Conservation (phyloP, 2,888 invertebrate species). For the Ophioninae sp. region DNA sequence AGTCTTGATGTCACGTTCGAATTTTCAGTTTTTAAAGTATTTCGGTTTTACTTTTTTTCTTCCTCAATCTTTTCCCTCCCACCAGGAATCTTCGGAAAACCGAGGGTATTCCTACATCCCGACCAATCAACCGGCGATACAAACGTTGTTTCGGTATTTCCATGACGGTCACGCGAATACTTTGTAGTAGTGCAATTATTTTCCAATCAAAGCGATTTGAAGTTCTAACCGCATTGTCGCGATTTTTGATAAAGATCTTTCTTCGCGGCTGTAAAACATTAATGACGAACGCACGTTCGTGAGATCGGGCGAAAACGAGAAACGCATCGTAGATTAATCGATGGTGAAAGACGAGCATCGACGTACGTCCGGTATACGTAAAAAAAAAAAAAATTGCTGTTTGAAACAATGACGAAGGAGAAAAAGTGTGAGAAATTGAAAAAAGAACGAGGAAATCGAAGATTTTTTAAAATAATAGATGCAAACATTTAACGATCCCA, state of each 20-base stretch:
- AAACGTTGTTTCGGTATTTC: slow-evolving; percentile 41
- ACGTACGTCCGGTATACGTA: slow-evolving; percentile 55
- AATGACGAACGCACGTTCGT: slow-evolving; percentile 43
- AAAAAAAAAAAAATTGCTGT: slow-evolving; percentile 24
- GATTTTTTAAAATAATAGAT: slow-evolving; percentile 49
- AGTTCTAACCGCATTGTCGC: slow-evolving; percentile 62
- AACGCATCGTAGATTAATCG: slow-evolving; percentile 46
- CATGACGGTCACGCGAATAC: slow-evolving; percentile 60
- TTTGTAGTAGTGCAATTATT: slow-evolving; percentile 63
- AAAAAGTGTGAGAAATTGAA: background rate
- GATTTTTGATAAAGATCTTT: slow-evolving; percentile 30
- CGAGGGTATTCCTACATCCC: slow-evolving; percentile 37
- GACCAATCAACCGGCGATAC: slow-evolving; percentile 28
- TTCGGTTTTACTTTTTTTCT: slow-evolving; percentile 35
- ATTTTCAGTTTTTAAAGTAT: slow-evolving; percentile 19
- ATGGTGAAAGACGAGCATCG: slow-evolving; percentile 28
- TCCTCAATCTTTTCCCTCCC: background rate
- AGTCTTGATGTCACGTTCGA: slow-evolving; percentile 10
- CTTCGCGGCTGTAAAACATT: slow-evolving; percentile 39
- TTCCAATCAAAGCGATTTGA: slow-evolving; percentile 43
- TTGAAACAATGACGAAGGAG: slow-evolving; percentile 28
- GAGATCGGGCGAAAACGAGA: slow-evolving; percentile 35
- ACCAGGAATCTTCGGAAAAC: background rate
- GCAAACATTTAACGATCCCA: slow-evolving; percentile 43
- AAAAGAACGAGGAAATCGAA: slow-evolving; percentile 32